Evolutionary conservation across 2,113 vertebrate species (phyloP).

Genomic region (Esox niger): DNA sequence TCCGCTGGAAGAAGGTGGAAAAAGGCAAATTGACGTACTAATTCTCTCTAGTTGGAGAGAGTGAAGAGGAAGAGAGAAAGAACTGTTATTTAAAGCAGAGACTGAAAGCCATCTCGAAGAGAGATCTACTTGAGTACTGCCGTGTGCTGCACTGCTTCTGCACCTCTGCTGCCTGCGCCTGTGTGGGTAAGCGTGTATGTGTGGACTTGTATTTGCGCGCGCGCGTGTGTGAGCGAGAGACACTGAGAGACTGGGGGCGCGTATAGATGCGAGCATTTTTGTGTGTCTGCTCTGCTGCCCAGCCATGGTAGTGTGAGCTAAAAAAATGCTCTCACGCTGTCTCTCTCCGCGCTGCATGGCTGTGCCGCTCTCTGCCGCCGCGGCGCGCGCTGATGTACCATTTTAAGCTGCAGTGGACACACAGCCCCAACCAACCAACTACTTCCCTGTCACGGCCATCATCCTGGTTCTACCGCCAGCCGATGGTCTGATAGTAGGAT

Average conservation of each 20-base stretch:
- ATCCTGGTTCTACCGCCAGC: constrained; percentile 48
- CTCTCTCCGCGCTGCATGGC: constrained; percentile 58
- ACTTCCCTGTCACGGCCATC: constrained; percentile 37
- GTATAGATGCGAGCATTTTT: constrained; percentile 70
- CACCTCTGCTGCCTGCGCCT: constrained; percentile 17
- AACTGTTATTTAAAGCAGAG: constrained; percentile 52
- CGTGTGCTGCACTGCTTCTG: constrained; percentile 14
- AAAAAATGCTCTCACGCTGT: constrained; percentile 66
- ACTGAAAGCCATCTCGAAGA: constrained; percentile 13
- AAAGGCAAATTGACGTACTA: constrained; percentile 59
- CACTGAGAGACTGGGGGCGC: constrained; percentile 42
- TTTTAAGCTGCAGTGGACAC: constrained; percentile 63
- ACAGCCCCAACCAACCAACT: constrained; percentile 10
- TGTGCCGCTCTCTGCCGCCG: constrained; percentile 73
- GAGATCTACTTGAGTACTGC: neutral
- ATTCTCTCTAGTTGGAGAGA: constrained; percentile 65
- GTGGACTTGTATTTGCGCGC: constrained; percentile 5
- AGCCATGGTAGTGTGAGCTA: constrained; percentile 71
- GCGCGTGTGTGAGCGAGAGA: constrained; percentile 1
- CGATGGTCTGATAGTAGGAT: constrained; percentile 54
- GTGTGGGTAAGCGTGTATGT: constrained; percentile 23
- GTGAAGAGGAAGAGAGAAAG: constrained; percentile 35
- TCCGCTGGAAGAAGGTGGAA: constrained; percentile 18
- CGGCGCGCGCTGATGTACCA: constrained; percentile 71
- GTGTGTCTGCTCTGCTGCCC: constrained; percentile 70